Conservation (phyloP, 2,888 invertebrate genomes). For the Scaptomyza cyrtandrae region DNA sequence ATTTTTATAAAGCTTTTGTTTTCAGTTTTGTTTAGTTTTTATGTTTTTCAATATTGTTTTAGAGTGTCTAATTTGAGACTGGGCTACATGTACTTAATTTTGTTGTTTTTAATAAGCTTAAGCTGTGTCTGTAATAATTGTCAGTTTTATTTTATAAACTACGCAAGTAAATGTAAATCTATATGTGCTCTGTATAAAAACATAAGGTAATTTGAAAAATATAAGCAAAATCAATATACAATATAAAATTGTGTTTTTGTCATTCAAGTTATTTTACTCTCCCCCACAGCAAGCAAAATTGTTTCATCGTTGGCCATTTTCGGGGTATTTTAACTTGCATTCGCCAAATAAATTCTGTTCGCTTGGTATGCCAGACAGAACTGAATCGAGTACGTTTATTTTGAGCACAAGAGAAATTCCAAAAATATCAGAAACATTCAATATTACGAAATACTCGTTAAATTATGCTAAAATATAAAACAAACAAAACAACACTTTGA, state of each 20-base stretch:
- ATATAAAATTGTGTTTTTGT: not conserved
- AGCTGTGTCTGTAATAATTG: constrained; percentile 35
- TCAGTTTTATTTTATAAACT: constrained; percentile 23
- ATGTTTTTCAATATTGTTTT: constrained; percentile 13
- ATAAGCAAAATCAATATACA: constrained; percentile 10
- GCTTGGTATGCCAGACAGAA: not conserved
- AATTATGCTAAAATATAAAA: not conserved
- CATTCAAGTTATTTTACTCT: not conserved
- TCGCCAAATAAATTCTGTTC: not conserved
- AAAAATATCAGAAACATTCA: not conserved
- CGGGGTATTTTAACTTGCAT: not conserved
- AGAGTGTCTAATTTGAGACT: constrained; percentile 41
- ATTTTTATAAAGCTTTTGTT: constrained; percentile 4
- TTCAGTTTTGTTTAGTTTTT: constrained; percentile 10
- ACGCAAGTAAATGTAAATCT: constrained; percentile 29
- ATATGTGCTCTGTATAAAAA: constrained; percentile 42
- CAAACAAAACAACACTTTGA: not conserved
- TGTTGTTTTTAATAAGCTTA: constrained; percentile 32
- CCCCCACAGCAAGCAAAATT: too few relatives aligned
- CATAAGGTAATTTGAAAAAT: constrained; percentile 23
- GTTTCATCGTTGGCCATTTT: not conserved
- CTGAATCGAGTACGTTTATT: too few relatives aligned
- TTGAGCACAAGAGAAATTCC: not conserved
- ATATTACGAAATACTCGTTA: not conserved
- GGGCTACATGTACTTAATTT: constrained; percentile 48